A percentile compares a stretch with the other conserved stretches of the same genome.
phyloP scores from a whole-genome alignment of 1,140 invertebrate genomes.

The Pantala flavescens region DNA sequence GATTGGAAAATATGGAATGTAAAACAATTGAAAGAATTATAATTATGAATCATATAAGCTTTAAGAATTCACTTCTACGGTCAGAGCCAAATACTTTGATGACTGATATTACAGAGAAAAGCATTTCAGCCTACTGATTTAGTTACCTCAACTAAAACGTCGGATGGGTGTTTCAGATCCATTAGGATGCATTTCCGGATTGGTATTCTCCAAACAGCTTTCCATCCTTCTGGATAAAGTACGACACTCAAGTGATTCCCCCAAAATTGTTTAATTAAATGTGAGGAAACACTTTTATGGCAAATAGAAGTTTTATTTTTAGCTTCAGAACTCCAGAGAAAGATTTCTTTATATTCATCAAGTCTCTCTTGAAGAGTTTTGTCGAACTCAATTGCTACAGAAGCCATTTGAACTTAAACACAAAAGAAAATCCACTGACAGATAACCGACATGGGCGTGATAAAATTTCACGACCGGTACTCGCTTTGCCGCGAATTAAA shows the following conservation, averaged over 20 bases:
- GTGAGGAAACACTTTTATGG: not conserved
- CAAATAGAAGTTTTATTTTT: not conserved
- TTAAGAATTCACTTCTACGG: no score
- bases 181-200: not conserved
- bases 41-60: no score
- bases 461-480: no score
- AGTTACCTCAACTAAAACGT: not conserved
- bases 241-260: not conserved
- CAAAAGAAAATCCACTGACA: no score
- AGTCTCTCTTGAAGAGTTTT: not conserved
- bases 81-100: no score
- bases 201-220: not conserved
- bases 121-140: no score
- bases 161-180: not conserved
- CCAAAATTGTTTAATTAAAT: not conserved
- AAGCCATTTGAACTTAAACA: not conserved
- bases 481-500: no score
- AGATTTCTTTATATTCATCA: not conserved
- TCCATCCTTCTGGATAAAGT: not conserved
- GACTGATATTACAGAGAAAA: no score
- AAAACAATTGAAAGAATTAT: no score
- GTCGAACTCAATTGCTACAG: not conserved
- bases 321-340: not conserved
- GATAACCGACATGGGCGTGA: no score
- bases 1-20: no score